Base-by-base conservation (phyloP, 1,140 invertebrate species). In the Popillia japonica region DNA sequence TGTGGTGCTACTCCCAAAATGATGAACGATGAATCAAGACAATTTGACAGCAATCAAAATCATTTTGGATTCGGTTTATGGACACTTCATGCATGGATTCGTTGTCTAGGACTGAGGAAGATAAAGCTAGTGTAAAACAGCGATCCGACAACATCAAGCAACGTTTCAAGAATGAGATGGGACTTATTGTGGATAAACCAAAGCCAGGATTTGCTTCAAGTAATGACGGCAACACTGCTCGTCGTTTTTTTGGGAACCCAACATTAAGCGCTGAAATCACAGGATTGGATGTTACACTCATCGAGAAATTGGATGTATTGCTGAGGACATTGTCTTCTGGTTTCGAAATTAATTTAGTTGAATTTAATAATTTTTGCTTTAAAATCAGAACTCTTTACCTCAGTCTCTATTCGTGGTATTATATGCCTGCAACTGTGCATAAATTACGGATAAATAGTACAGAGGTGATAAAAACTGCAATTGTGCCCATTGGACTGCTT, bases 1-100 rank as follows among this genome's bases (percentile, higher is more conserved):
- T 76, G 78, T 76, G 73, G 59, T 2, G 34, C 68, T 72, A 79
- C 74, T n/a, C 48, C 78, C 10, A 76, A 79, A 76, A 7, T 23
- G 27, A 72, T 27, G 68, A 34, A 72, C 27, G 68, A 72, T 17
- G 59, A 64, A n/a, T 72, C 68, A 27, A 72, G 3, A 0, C 17
- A 72, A 4, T 72, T 72, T 72, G 68, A 23, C 8, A 23, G 0
- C 22, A 72, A 72, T 6, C 8, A 27, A 40, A 40, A 27, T 17
- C 20, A 72, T 40, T 27, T 72, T 72, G 68, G 68, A 23, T 72
- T 72, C 27, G 68, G 68, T 72, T 72, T 72, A 72, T 72, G 0
- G 9, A 72, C 23, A 0, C 17, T 72, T 0, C 68, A 72, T 40
- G 23, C 2, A n/a, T 72, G 23, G 68, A 72, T 72, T 2, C 7